Base-by-base conservation (phyloP, 2,797 vertebrate species). In the Atherinosoma microstoma region DNA sequence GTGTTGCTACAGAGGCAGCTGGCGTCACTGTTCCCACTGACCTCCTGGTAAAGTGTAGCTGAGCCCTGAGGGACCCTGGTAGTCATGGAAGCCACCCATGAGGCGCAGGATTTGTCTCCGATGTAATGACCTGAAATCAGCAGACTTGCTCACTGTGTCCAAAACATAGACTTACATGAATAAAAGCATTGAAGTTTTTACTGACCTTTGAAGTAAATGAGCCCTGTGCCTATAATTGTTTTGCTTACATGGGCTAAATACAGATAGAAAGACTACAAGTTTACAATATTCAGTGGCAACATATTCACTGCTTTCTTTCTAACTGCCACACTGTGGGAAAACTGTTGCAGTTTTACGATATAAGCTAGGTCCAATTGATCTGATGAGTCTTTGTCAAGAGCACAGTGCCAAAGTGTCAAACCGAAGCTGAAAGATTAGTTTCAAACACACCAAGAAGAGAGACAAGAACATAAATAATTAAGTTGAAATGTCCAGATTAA, bases 71-170 rank as follows among this genome's bases (percentile, higher is more conserved):
- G 89, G 84, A 90, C 54, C 36, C 53, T 79, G 75, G 87, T 83
- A 85, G 84, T 87, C 89, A 92, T 87, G 82, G 90, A 80, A 86
- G 85, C 80, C 73, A 79, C 87, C 82, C 85, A 63, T 53, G 70
- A 86, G 85, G 84, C n/a, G 3, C 65, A 64, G 64, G 67, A 65
- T 57, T 40, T 18, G 13, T 82, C 73, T 83, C 80, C 76, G 53
- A 81, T 83, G 83, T 80, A 88, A 90, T 79, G 77, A 78, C 73
- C 79, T 84, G 75, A 79, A 85, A 80, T 79, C 57, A 81, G 59
- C 58, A 72, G 45, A 64, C 63, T 66, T 74, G 56, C 77, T 81
- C 75, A 64, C 74, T 56, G 64, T 72, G 64, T 83, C 75, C n/a
- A 80, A 65, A 75, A 54, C 67, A 47, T 67, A 64, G 30, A 58